Percentiles rank a stretch among this genome's conserved stretches.
phyloP scores from a whole-genome alignment of 2,113 vertebrate species.

The Gallinago paraguaiae region DNA sequence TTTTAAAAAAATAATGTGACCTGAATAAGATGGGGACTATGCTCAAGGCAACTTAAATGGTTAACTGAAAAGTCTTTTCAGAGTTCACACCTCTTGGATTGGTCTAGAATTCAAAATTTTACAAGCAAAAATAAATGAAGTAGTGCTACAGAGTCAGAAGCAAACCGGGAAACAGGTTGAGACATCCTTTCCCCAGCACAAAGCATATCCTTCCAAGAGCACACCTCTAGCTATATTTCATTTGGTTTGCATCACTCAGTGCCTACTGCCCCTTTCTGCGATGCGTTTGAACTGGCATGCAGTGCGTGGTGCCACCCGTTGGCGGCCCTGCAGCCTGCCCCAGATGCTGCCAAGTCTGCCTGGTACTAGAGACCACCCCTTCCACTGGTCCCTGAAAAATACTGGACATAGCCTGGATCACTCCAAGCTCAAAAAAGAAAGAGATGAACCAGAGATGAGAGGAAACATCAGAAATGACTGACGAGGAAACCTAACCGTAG shows the following conservation, averaged over 20 bases:
- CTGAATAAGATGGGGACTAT: neutral
- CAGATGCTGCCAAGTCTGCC: neutral
- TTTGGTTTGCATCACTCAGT: neutral
- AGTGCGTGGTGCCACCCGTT: too few species aligned
- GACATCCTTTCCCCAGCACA: neutral
- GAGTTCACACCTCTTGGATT: neutral
- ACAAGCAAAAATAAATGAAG: neutral
- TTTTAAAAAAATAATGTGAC: neutral
- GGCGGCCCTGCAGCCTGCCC: neutral
- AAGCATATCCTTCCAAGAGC: accelerated
- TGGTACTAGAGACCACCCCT: neutral
- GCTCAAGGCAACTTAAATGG: neutral
- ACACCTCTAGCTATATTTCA: accelerated
- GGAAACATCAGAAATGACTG: neutral
- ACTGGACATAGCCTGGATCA: too few species aligned
- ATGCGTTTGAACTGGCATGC: too few species aligned
- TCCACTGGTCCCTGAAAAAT: neutral
- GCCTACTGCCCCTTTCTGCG: neutral
- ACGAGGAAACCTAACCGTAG: neutral
- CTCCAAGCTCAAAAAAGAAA: neutral
- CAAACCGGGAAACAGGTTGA: neutral
- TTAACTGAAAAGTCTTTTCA: neutral
- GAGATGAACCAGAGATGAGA: neutral
- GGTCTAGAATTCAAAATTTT: neutral
- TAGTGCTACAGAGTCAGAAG: neutral